Evolutionary conservation across 23 tunicate species (phyloP), one percentile per base, ranked within the genome.

Genomic region (Botrylloides violaceus): DNA sequence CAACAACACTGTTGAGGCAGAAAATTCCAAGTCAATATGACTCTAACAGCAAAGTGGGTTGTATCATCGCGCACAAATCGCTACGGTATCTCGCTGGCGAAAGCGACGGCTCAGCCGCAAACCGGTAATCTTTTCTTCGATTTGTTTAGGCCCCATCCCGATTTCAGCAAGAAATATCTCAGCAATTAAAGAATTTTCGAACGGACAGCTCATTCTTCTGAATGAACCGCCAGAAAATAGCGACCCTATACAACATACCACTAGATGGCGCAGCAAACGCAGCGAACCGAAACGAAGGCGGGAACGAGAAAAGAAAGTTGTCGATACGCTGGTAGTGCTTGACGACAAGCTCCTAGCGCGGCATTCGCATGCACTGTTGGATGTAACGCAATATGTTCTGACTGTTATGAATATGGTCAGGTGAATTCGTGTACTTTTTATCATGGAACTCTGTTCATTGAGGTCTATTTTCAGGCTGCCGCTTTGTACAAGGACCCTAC

Each of bases 391-490:
- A 20, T 88, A 88, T 71, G 50, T 88, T 7, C 80, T 88, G 62
- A 88, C 96, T 21, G 79, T 88, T 34, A 81, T 88, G 96, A 88
- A 88, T 62, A 88, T 88, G 96, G 96, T 88, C 36, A 81, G 70
- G 33, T 43, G 53, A 15, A 43, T 7, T 43, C 53, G 53, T 7
- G 53, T 15, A 43, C 15, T 7, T 43, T 7, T 7, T 9, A 9
- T 43, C 15, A 15, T 43, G 12, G 53, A 43, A 15, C 15, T 7
- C 15, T 43, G 53, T 9, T 15, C 9, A 43, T 43, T 43, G 53
- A 15, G 15, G 12, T 9, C 9, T 15, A 61, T n/a, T 61, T 75
- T 2, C 59, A 88, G 96, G 96, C 81, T 27, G 71, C 88, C 3
- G 77, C 79, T 29, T 65, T 88, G 49, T 88, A 76, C 66, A 70